phyloP scores from a whole-genome alignment of 1,140 invertebrate genomes.

The Pantala flavescens region DNA sequence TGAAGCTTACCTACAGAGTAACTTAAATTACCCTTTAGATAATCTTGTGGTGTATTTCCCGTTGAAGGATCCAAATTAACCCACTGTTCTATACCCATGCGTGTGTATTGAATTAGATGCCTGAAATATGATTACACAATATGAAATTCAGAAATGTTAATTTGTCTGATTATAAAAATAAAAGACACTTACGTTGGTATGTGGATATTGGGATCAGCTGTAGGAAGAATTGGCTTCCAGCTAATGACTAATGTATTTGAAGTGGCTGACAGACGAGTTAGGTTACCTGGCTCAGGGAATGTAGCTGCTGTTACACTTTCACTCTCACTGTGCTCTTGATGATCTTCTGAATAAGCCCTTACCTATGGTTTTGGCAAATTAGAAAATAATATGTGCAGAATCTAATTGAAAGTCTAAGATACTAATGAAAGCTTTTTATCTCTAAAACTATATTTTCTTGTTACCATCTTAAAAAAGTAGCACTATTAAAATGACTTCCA shows the following conservation, averaged over 20 bases:
- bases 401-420: no score
- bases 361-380: slow-evolving; percentile 26
- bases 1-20: slow-evolving; percentile 35
- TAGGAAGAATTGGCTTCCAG: slow-evolving; percentile 43
- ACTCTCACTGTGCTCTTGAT: slow-evolving; percentile 54
- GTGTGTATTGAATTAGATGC: not conserved
- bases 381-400: no score
- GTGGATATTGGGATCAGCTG: slow-evolving; percentile 23
- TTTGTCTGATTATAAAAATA: not conserved
- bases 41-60: not conserved
- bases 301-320: slow-evolving; percentile 47
- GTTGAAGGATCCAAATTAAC: not conserved
- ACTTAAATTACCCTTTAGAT: not conserved
- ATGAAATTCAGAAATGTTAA: not conserved
- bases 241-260: slow-evolving; percentile 47
- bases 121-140: not conserved
- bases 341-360: slow-evolving; percentile 54
- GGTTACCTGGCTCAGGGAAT: slow-evolving; percentile 53
- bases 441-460: no score
- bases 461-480: no score
- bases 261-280: slow-evolving; percentile 40
- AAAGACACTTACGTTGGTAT: not conserved
- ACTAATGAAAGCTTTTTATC: no score
- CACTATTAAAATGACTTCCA: no score
- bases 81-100: not conserved